Evolutionary conservation across 2,113 vertebrate species (phyloP), one percentile per base, ranked within the genome.

Genomic region (Pelecanoides urinatrix): DNA sequence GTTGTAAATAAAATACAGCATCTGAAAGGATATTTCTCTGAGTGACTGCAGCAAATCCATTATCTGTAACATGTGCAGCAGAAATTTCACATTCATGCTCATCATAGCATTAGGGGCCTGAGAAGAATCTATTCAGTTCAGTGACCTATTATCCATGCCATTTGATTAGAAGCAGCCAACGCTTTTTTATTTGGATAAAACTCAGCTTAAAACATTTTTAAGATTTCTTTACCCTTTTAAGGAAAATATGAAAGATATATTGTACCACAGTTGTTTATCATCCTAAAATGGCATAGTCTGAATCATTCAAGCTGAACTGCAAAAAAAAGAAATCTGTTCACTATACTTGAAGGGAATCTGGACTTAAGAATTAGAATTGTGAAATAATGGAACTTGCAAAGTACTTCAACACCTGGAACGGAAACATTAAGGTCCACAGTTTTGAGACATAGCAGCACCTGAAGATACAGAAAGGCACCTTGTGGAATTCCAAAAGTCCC

Each of bases 1-100:
- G 36, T 73, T 83, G 40, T 44, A 96, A 96, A 85, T 73, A 93
- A 80, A 91, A 75, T 34, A 15, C 18, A 74, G 50, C 52, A 47
- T 85, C 62, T 93, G 61, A 93, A 81, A 87, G 34, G 7, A 8
- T 70, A 66, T 62, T 92, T 91, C 58, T 92, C n/a, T 34, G 44
- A 67, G 23, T 59, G 68, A 92, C 61, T 90, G 78, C 34, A 94
- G 77, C 94, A 97, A 96, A 96, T 91, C 75, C 72, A 92, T 92
- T 92, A 94, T 79, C 73, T 86, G 34, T 84, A 85, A 91, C 9
- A 10, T 7, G 38, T 82, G 56, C 86, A 90, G 52, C 58, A 96
- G 47, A 95, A 95, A 81, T 90, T 94, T 93, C 56, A 70, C 65
- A 87, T 94, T 92, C 25, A 56, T 63, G 90, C 40, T 93, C 53